Evolutionary conservation across 2,888 invertebrate species (phyloP), one percentile per base, ranked within the genome.

Genomic region (Drosophila austrosaltans): DNA sequence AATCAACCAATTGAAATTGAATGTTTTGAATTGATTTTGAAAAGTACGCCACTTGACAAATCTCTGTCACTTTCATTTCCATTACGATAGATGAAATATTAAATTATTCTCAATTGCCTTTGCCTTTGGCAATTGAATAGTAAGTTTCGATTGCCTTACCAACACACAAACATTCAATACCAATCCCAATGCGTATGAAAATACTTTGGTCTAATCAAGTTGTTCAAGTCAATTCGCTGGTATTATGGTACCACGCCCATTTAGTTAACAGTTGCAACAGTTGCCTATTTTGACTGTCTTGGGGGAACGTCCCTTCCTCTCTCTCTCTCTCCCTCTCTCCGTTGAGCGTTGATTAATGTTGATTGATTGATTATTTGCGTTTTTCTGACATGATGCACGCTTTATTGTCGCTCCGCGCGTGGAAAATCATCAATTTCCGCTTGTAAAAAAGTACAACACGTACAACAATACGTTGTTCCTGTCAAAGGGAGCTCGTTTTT

Each of bases 311-410:
- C 7, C 53, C 39, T n/a, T 54, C 56, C 36, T 42, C 44, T 22
- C 70, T 28, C 16, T 16, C 16, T 16, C 16, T 16, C 16, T 16
- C 16, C 16, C 16, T 22, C 22, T 72, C 16, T 72, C 61, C 65
- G 64, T 58, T 39, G 39, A 66, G 71, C 82, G 78, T 77, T 88
- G 85, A 89, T 89, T 87, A 89, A 89, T 88, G 87, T 76, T 89
- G 89, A 89, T 89, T 88, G 89, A 89, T 89, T 83, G 88, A 89
- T 89, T 88, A 85, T 89, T 89, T 86, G 82, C 89, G 87, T 83
- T 89, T 77, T 83, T 83, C 76, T 85, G 89, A 87, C 89, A 79
- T 78, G 81, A 76, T 82, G 84, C 82, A 77, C 78, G 84, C 82
- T 84, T 84, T 87, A 85, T 86, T 87, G 87, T 86, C 81, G 81